phyloP scores from a whole-genome alignment of 2,797 vertebrate genomes.

The Trichosurus vulpecula region DNA sequence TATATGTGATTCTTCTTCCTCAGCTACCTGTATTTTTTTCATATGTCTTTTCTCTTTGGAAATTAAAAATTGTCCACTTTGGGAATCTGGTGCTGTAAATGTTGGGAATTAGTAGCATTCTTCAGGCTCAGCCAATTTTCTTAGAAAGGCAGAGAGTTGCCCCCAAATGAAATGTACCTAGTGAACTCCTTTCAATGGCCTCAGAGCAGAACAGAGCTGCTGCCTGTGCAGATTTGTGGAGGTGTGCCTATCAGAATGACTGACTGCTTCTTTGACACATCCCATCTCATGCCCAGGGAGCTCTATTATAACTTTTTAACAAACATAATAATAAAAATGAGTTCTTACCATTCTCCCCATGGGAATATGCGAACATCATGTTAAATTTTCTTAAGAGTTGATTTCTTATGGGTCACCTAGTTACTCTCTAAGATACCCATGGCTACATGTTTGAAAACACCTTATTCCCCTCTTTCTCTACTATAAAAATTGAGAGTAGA shows the following conservation, averaged over 20 bases:
- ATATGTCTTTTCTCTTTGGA: conserved; percentile 46
- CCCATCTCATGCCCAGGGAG: not conserved
- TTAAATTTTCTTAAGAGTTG: not conserved
- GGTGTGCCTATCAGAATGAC: not conserved
- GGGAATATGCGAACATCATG: not conserved
- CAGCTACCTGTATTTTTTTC: not conserved
- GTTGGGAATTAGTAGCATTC: conserved; percentile 8
- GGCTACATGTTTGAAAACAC: not conserved
- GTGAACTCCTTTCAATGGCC: not conserved
- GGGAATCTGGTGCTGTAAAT: conserved; percentile 19
- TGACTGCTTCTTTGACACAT: conserved; percentile 29
- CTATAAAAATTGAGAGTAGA: conserved; percentile 48
- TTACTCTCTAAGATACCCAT: not conserved
- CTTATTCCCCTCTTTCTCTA: not conserved
- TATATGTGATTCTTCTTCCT: not conserved
- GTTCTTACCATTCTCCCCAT: conserved; percentile 30
- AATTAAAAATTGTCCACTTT: conserved; percentile 39
- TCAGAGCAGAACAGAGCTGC: not conserved
- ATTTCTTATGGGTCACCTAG: not conserved
- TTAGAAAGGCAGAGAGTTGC: conserved; percentile 20
- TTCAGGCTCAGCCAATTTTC: conserved; percentile 8
- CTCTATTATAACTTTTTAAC: not conserved
- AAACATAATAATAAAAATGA: conserved; percentile 22
- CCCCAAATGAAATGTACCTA: not conserved
- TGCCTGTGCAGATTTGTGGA: not conserved